Evolutionary conservation across 2,888 invertebrate genomes (phyloP), one percentile per base, ranked within the genome.

Genomic region (Noctua pronuba): DNA sequence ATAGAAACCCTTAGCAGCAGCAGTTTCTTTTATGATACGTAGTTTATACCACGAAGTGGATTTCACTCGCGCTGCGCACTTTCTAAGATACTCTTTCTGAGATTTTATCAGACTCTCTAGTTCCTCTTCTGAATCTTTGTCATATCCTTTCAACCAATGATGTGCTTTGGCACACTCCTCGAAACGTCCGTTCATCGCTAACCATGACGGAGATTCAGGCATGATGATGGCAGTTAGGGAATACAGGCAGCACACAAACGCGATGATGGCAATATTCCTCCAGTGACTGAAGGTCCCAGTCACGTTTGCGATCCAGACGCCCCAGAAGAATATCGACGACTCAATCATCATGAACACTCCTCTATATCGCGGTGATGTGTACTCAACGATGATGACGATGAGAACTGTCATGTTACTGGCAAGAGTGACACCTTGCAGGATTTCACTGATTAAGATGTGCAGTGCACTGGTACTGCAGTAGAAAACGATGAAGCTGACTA

Each of bases 301-400:
- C 2, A 91, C 89, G 83, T 94, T 93, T 0, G 94, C 90, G 4
- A 92, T 89, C 93, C 93, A 94, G 5, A 94, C 91, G 0, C 94
- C 94, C 91, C 92, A 94, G 77, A 91, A 92, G 70, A 91, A 90
- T 73, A 92, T 89, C 2, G 93, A 93, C 0, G 93, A 91, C 84
- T 94, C 92, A 21, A 93, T 90, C 75, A 92, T 90, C 85, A 92
- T 90, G 68, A 93, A 93, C 35, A 93, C 83, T 11, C 94, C 94
- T 70, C 94, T 88, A 66, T 93, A 92, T 35, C 90, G 89, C 2
- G 94, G 92, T 62, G 92, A 91, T 0, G 91, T 88, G 80, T 93
- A 94, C 77, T 94, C 94, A 0, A 91, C 90, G 18, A 93, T 85
- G 11, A 94, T 90, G 7, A 93, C 88, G 5, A 93, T 91, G 8